A percentile compares a stretch with the other conserved stretches of the same genome.
Conservation (phyloP, 2,113 vertebrate species). For the Brachyhypopomus gauderio region DNA sequence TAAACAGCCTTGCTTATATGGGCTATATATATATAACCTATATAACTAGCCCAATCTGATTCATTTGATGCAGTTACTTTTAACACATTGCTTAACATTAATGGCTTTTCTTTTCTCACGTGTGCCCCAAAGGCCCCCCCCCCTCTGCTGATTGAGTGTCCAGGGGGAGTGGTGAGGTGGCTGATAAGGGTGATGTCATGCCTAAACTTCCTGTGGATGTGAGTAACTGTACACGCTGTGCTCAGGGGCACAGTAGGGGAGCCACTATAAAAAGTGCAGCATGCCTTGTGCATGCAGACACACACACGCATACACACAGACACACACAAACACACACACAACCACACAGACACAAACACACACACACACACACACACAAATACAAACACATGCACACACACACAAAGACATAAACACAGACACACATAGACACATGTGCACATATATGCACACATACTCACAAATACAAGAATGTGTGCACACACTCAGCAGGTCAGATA, state of each 20-base stretch:
- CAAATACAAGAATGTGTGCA: too few relatives aligned
- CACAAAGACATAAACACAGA: too few relatives aligned
- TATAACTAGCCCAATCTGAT: neutral
- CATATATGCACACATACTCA: too few relatives aligned
- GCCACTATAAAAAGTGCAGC: slow-evolving; percentile 37
- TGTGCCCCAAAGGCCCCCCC: slow-evolving; percentile 27
- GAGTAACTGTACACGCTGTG: slow-evolving; percentile 48
- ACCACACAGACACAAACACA: slow-evolving; percentile 33
- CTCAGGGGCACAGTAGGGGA: slow-evolving; percentile 44
- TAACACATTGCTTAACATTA: slow-evolving; percentile 27
- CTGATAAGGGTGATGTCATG: slow-evolving; percentile 59
- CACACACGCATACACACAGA: slow-evolving; percentile 35
- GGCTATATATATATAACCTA: neutral
- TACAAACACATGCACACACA: too few relatives aligned
- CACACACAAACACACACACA: slow-evolving; percentile 28
- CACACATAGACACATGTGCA: too few relatives aligned
- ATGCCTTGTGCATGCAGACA: slow-evolving; percentile 1
- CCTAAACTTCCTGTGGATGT: slow-evolving; percentile 63
- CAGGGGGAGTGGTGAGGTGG: slow-evolving; percentile 34
- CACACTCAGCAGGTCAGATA: too few relatives aligned
- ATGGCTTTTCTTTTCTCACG: slow-evolving; percentile 23
- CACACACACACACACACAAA: neutral
- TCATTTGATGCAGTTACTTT: neutral
- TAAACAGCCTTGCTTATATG: too few relatives aligned
- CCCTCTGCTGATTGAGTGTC: slow-evolving; percentile 22